These are phyloP conservation scores for Larimichthys crocea DNA, from an alignment of 2,113 vertebrate genomes.

Conservation along the genomic window DNA sequence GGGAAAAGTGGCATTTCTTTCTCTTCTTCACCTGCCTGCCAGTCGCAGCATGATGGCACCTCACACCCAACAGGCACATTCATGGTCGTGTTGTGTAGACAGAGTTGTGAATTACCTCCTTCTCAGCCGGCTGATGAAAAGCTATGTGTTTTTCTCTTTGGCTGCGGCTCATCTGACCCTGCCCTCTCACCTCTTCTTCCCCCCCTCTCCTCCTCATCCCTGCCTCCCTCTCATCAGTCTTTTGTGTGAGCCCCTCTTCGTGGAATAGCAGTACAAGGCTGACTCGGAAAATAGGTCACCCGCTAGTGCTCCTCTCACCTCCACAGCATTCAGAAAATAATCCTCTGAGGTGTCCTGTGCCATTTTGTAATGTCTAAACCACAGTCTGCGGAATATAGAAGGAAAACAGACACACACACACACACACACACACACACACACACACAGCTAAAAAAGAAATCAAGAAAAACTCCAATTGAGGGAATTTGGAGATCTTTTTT, in stretches of 20 bases:
- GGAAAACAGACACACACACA: slow-evolving; percentile 22
- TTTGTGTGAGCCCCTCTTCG: slow-evolving; percentile 72
- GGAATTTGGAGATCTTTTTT: slow-evolving; percentile 61
- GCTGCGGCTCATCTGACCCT: slow-evolving; percentile 77
- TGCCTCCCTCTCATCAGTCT: slow-evolving; percentile 67
- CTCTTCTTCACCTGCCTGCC: slow-evolving; percentile 71
- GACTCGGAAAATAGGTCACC: slow-evolving; percentile 80
- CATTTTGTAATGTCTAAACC: slow-evolving; percentile 68
- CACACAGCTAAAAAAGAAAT: slow-evolving; percentile 40
- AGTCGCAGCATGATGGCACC: slow-evolving; percentile 67
- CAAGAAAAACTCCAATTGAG: slow-evolving; percentile 58
- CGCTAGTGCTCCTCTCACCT: slow-evolving; percentile 78
- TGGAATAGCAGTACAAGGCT: slow-evolving; percentile 67
- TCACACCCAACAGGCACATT: slow-evolving; percentile 65
- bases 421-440: slow-evolving; percentile 19
- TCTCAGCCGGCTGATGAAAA: slow-evolving; percentile 76
- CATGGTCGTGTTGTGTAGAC: slow-evolving; percentile 70
- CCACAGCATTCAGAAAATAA: slow-evolving; percentile 68
- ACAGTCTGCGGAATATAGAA: slow-evolving; percentile 36
- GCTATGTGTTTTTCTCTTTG: slow-evolving; percentile 79
- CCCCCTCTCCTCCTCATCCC: slow-evolving; percentile 6
- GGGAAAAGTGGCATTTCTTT: slow-evolving; percentile 66
- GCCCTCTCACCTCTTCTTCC: slow-evolving; percentile 52
- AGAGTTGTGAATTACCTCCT: slow-evolving; percentile 81
- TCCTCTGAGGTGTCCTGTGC: slow-evolving; percentile 70